phyloP scores from a whole-genome alignment of 1,140 invertebrate genomes.

The Solenopsis fugax region DNA sequence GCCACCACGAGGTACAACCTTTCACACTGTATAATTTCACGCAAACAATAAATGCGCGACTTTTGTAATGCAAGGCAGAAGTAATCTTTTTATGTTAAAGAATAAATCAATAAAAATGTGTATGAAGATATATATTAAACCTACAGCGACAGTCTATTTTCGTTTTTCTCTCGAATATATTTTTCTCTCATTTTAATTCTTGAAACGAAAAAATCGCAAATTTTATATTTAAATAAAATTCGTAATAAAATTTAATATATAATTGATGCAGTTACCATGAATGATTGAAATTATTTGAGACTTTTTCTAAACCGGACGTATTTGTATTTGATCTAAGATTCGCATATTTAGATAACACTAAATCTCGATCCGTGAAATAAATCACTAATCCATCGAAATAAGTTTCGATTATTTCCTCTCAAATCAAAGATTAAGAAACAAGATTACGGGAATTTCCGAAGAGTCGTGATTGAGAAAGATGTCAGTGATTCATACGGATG shows the following conservation, averaged over 20 bases:
- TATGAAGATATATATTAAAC: conserved; percentile 1
- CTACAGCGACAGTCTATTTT: not conserved
- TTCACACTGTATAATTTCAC: conserved; percentile 19
- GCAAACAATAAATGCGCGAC: not conserved
- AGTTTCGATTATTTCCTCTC: conserved; percentile 5
- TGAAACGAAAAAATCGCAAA: not conserved
- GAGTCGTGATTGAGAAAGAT: conserved; percentile 9
- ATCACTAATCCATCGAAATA: not conserved
- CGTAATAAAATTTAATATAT: not conserved
- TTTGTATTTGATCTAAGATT: not conserved
- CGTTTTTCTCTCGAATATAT: not conserved
- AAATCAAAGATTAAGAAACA: not conserved
- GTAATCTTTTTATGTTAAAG: not conserved
- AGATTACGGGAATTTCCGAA: not conserved
- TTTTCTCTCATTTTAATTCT: not conserved
- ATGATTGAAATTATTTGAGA: not conserved
- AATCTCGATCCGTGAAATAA: not conserved
- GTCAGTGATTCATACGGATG: conserved; percentile 1
- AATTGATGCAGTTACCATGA: not conserved
- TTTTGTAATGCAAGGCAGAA: not conserved
- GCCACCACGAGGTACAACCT: conserved; percentile 78
- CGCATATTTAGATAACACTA: not conserved
- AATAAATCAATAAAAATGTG: not conserved
- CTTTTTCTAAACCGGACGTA: not conserved
- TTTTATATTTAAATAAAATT: conserved; percentile 14